Conservation (phyloP, 2,113 vertebrate species). For the Hippolais icterina region DNA sequence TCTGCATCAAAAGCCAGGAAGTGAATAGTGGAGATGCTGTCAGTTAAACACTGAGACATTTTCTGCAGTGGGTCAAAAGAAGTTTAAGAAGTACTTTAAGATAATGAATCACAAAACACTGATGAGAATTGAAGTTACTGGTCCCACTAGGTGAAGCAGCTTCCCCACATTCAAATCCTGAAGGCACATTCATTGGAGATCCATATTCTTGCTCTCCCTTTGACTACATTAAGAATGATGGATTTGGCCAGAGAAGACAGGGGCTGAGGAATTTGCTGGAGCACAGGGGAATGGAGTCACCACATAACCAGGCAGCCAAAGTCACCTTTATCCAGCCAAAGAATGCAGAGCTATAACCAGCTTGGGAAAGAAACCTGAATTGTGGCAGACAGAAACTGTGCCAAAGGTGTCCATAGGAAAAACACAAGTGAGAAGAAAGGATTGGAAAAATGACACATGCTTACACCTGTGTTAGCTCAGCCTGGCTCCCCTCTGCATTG, state of each 20-base stretch:
- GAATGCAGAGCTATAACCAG: background rate
- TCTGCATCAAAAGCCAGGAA: background rate
- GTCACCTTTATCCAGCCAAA: background rate
- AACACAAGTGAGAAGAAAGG: background rate
- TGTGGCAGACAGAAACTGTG: background rate
- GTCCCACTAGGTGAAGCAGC: background rate
- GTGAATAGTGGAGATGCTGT: background rate
- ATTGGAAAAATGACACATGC: fast-evolving
- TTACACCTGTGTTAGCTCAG: background rate
- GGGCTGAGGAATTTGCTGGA: background rate
- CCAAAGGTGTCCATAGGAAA: background rate
- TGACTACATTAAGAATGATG: background rate
- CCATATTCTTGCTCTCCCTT: background rate
- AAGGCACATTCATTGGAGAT: background rate
- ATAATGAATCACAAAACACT: fast-evolving
- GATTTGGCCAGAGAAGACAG: background rate
- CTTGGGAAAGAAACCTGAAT: background rate
- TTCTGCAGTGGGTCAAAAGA: background rate
- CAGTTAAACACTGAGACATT: background rate
- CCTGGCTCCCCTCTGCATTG: background rate
- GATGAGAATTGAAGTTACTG: background rate
- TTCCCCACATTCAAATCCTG: background rate
- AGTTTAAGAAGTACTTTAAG: background rate
- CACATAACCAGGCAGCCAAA: background rate
- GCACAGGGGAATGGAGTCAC: background rate